Conservation (phyloP, 2,113 vertebrate genomes). For the Hiodon alosoides region DNA sequence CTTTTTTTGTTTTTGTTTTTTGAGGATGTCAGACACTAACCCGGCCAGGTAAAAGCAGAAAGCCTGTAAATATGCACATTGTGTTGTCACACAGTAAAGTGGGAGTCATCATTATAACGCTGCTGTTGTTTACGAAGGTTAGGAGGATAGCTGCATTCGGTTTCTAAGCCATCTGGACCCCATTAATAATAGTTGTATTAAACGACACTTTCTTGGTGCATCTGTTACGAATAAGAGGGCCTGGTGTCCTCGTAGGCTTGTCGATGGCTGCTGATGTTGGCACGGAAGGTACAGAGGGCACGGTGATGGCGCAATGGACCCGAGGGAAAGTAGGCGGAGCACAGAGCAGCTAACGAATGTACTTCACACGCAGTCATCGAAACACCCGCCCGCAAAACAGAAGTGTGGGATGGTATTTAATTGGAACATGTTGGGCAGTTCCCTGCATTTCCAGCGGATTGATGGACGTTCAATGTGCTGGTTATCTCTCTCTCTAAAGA, state of each 20-base stretch:
- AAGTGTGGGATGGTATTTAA: no score
- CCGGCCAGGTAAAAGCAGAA: not conserved
- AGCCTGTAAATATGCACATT: not conserved
- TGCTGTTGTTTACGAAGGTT: not conserved
- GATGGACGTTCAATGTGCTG: slow-evolving; percentile 36
- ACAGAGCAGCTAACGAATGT: not conserved
- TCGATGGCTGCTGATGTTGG: slow-evolving; percentile 48
- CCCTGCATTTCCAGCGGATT: slow-evolving; percentile 29
- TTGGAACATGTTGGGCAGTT: slow-evolving; percentile 28
- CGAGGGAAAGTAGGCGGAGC: no score
- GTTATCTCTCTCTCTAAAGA: slow-evolving; percentile 43
- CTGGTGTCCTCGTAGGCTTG: slow-evolving; percentile 9
- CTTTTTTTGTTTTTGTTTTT: not conserved
- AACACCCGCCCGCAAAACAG: not conserved
- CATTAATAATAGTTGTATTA: not conserved
- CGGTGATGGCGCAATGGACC: slow-evolving; percentile 45
- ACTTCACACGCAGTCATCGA: not conserved
- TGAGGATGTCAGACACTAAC: no score
- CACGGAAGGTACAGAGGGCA: slow-evolving; percentile 20
- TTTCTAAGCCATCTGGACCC: slow-evolving; percentile 1
- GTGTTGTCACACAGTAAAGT: not conserved
- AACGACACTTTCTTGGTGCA: not conserved
- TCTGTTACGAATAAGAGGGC: slow-evolving; percentile 9
- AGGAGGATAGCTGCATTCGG: not conserved
- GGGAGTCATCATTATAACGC: not conserved